Evolutionary conservation across 2,797 vertebrate species (phyloP), one percentile per base, ranked within the genome.

Genomic region (Poecile montanus): DNA sequence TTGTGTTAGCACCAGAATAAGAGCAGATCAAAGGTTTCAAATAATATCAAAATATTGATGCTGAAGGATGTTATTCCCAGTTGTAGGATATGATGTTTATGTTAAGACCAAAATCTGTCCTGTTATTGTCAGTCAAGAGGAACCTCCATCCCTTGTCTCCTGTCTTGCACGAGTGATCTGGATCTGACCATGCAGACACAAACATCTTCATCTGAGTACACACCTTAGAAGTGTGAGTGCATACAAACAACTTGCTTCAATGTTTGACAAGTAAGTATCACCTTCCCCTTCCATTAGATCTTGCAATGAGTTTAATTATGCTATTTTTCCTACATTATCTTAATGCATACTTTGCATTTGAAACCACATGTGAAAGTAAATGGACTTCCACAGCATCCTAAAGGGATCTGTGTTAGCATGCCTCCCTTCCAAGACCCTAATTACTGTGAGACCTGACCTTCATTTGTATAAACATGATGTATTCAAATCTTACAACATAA

Each of bases 401-500:
- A 63, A 51, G 44, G 7, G 9, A 62, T 15, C 42, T 42, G 0
- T 9, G 54, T 56, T 18, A 48, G 30, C 65, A 70, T 34, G 26
- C 14, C 48, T 70, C 27, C 11, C 40, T 26, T 77, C 21, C 48
- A 47, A 70, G 56, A 62, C 30, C 10, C 34, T 56, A 40, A 48
- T 21, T 30, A 65, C 34, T 44, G 21, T 26, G 51, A 85, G 27
- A 61, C 3, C 9, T 77, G 34, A 48, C 26, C 9, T 79, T 38
- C 26, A 47, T 61, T 61, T 8, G 1, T 29, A 51, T 32, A 62
- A 63, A 66, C 1, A 2, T 16, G 8, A 75, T 9, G 6, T 8
- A 42, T 13, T 70, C 30, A 70, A 77, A 48, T 17, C 8, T 38
- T 53, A 51, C 0, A 1, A 23, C 1, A 14, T 7, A 6, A 16